Conservation (phyloP, 2,797 vertebrate genomes). For the Arnoldichthys spilopterus region DNA sequence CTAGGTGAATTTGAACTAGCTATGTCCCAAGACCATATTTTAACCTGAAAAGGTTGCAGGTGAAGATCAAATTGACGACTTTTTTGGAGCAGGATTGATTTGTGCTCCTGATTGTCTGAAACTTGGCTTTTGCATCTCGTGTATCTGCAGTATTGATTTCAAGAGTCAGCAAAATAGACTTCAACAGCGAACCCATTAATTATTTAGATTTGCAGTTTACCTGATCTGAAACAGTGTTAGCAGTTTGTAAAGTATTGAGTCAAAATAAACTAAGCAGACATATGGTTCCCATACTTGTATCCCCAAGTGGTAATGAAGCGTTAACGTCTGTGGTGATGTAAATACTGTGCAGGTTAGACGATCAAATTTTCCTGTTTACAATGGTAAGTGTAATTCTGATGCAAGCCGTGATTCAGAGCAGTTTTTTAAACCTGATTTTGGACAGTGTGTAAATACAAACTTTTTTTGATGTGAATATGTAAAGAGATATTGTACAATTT, state of each 20-base stretch:
- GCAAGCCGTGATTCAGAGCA: slow-evolving; percentile 31
- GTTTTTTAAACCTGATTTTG: not conserved
- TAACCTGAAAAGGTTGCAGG: not conserved
- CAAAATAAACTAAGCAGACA: slow-evolving; percentile 1
- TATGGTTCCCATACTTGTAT: not conserved
- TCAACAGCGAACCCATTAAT: not conserved
- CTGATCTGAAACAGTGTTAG: slow-evolving; percentile 1
- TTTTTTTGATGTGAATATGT: slow-evolving; percentile 56
- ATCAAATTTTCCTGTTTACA: slow-evolving; percentile 41
- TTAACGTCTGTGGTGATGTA: slow-evolving; percentile 38
- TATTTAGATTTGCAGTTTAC: not conserved
- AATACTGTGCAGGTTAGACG: slow-evolving; percentile 49
- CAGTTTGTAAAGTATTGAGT: not conserved
- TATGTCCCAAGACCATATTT: not conserved
- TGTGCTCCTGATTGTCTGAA: too few species aligned
- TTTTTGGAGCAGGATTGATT: not conserved
- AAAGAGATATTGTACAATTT: slow-evolving; percentile 25
- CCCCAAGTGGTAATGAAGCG: slow-evolving; percentile 5
- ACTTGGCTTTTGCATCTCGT: not conserved
- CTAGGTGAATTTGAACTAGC: not conserved
- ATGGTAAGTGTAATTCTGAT: slow-evolving; percentile 61
- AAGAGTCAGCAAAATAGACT: not conserved
- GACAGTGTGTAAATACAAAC: slow-evolving; percentile 2
- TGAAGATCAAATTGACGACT: too few species aligned
- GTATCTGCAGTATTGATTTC: not conserved